Base-by-base conservation (phyloP, 2,797 vertebrate species). In the Argentina silus region DNA sequence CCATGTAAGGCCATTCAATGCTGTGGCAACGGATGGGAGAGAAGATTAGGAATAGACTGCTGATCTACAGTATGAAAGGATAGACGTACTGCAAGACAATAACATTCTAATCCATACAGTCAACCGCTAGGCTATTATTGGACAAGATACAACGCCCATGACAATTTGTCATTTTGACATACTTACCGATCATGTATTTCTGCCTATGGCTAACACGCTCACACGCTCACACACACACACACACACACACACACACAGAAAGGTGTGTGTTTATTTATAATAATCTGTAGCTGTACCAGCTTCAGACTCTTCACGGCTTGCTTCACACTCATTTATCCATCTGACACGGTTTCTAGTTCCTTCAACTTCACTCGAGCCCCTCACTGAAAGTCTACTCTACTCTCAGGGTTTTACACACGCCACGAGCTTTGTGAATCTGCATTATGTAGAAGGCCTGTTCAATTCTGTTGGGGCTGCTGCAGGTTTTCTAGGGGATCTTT, bases 261-360 rank as follows among this genome's bases (percentile, higher is more conserved):
- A 73, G 65, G 6, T 17, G 71, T 70, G 77, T 57, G 64, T 84
- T 81, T 81, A 81, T 82, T 73, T 70, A 82, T 68, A 76, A 64
- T 75, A 62, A 80, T 63, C 77, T 60, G n/a, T n/a, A n/a, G n/a
- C n/a, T n/a, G 56, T 21, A 36, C 27, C 9, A 8, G 47, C 73
- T 68, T 47, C 12, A 11, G 50, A 55, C 27, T 36, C 23, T 21
- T 55, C 6, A 50, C 12, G 64, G 5, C 57, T 50, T 14, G 43
- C 21, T 66, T 21, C 43, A 7, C 14, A 9, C 14, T 27, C 44
- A 5, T 50, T 66, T 6, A 50, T 42, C 76, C 21, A 80, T 68
- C 48, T 42, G 12, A 48, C 43, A 57, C 53, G 63, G 15, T 12
- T 45, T 53, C 55, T n/a, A 51, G n/a, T 15, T 53, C n/a, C 12